Percentiles rank a stretch among this genome's conserved stretches.
Evolutionary conservation across 1,140 invertebrate species (phyloP).

Genomic region (Wasmannia auropunctata): DNA sequence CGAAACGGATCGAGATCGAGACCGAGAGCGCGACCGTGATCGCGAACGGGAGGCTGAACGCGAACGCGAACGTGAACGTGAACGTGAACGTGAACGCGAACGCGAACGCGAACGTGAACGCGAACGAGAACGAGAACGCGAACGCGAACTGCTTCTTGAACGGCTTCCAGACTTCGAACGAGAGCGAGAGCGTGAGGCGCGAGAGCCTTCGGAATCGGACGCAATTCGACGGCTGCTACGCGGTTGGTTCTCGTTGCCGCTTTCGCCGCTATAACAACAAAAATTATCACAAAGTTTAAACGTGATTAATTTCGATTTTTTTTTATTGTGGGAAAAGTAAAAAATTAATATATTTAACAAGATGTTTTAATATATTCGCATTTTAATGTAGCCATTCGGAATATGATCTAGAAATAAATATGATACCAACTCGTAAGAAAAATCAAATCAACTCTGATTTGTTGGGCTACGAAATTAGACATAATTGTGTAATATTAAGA

Average conservation of each 20-base stretch:
- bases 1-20: slow-evolving; percentile 73
- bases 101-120: slow-evolving; percentile 61
- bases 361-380: not conserved
- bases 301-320: not conserved
- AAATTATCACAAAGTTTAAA: slow-evolving; percentile 1
- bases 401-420: not conserved
- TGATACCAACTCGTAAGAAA: not conserved
- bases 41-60: slow-evolving; percentile 69
- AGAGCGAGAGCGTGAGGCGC: slow-evolving; percentile 78
- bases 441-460: slow-evolving; percentile 22
- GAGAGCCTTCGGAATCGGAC: slow-evolving; percentile 84
- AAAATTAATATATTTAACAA: not conserved
- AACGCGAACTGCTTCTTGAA: slow-evolving; percentile 75
- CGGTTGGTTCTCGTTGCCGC: slow-evolving; percentile 84
- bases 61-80: slow-evolving; percentile 57
- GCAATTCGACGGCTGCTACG: slow-evolving; percentile 82
- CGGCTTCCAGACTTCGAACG: slow-evolving; percentile 77
- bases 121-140: slow-evolving; percentile 72
- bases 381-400: not conserved
- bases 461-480: slow-evolving; percentile 28
- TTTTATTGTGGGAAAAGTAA: not conserved
- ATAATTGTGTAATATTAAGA: slow-evolving; percentile 15
- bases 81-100: slow-evolving; percentile 59
- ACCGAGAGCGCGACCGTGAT: slow-evolving; percentile 70
- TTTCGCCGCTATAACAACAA: slow-evolving; percentile 83